phyloP scores from a whole-genome alignment of 2,888 invertebrate species.

The Tipula confusa region DNA sequence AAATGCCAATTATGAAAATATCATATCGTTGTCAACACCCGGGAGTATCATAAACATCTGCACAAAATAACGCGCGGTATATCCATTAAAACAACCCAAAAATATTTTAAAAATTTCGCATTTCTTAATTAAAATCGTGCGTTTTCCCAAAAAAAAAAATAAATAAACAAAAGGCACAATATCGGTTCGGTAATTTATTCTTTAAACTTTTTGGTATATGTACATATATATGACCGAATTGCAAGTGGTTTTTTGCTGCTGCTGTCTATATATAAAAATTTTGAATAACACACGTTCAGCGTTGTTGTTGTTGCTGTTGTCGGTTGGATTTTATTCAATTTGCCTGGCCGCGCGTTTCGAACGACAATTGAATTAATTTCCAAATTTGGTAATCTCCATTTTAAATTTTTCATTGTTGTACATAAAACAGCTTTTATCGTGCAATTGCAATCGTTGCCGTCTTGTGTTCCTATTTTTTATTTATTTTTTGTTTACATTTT shows the following conservation, averaged over 20 bases:
- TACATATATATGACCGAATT: background rate
- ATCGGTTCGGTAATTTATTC: background rate
- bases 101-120: background rate
- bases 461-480: background rate
- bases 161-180: background rate
- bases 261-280: background rate
- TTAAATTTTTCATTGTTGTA: background rate
- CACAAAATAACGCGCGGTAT: no score
- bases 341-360: background rate
- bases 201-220: background rate
- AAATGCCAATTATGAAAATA: no score
- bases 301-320: background rate
- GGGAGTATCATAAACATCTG: no score
- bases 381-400: slow-evolving; percentile 20
- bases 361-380: slow-evolving; percentile 12
- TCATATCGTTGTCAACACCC: no score
- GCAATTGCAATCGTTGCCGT: background rate
- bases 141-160: background rate
- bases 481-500: background rate
- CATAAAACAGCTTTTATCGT: background rate
- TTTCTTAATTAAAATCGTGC: background rate
- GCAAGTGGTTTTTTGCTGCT: background rate
- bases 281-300: background rate
- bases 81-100: background rate
- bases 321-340: background rate